Evolutionary conservation across 2,113 vertebrate genomes (phyloP).

Genomic region (Pholis gunnellus): DNA sequence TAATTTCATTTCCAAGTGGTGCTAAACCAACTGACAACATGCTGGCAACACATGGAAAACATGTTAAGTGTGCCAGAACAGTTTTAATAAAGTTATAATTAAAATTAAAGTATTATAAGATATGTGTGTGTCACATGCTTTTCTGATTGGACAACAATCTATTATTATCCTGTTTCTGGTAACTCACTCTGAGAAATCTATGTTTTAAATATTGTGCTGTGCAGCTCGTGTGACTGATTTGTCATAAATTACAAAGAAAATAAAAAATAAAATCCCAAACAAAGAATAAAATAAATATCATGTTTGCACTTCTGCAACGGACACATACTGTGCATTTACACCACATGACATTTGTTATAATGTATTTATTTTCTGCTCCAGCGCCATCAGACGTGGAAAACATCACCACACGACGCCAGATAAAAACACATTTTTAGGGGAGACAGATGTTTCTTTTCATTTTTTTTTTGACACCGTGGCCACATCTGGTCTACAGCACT

Average conservation of each 20-base stretch:
- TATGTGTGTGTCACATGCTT: not conserved
- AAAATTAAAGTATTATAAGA: not conserved
- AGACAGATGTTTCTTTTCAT: slow-evolving; percentile 28
- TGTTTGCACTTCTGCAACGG: no score
- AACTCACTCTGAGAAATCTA: not conserved
- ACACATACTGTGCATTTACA: not conserved
- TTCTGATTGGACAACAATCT: not conserved
- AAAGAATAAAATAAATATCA: not conserved
- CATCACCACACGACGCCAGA: not conserved
- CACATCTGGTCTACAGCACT: slow-evolving; percentile 51
- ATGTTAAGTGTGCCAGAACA: not conserved
- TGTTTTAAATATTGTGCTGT: not conserved
- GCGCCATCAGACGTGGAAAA: slow-evolving; percentile 4
- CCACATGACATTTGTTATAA: not conserved
- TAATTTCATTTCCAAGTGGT: not conserved
- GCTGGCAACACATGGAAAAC: not conserved
- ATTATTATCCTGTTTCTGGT: not conserved
- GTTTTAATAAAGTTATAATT: not conserved
- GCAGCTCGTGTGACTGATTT: not conserved
- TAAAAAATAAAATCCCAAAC: not conserved
- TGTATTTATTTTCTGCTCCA: slow-evolving; percentile 15
- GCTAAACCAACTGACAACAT: not conserved
- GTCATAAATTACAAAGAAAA: not conserved
- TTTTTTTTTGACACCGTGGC: slow-evolving; percentile 11
- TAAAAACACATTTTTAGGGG: slow-evolving; percentile 13